phyloP scores from a whole-genome alignment of 2,113 vertebrate species.

The Rhabdornis inornatus region DNA sequence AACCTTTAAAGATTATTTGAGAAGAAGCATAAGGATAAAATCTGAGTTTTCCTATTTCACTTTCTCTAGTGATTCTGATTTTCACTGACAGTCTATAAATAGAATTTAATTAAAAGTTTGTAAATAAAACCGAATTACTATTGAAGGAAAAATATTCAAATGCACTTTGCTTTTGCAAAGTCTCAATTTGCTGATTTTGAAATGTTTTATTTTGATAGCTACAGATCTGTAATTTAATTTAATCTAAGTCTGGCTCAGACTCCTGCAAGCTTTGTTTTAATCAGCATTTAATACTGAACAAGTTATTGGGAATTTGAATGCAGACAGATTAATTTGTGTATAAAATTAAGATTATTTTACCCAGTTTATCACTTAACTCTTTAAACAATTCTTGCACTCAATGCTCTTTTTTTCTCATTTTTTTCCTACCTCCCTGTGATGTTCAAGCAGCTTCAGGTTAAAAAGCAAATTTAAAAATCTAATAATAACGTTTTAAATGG shows the following conservation, averaged over 20 bases:
- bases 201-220: background rate
- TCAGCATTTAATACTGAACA: background rate
- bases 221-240: background rate
- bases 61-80: background rate
- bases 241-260: background rate
- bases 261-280: background rate
- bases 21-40: background rate
- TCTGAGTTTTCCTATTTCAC: background rate
- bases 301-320: background rate
- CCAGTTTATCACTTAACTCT: constrained; percentile 61
- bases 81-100: background rate
- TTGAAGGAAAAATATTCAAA: background rate
- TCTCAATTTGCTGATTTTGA: background rate
- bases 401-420: background rate
- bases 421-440: background rate
- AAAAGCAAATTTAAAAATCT: background rate
- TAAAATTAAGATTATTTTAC: constrained; percentile 67
- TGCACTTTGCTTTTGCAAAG: background rate
- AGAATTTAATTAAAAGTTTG: background rate
- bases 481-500: background rate
- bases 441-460: background rate
- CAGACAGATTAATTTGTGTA: background rate
- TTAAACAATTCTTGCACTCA: background rate
- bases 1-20: no score
- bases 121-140: background rate